phyloP scores from a whole-genome alignment of 2,113 vertebrate genomes.

The Siniperca knerii region DNA sequence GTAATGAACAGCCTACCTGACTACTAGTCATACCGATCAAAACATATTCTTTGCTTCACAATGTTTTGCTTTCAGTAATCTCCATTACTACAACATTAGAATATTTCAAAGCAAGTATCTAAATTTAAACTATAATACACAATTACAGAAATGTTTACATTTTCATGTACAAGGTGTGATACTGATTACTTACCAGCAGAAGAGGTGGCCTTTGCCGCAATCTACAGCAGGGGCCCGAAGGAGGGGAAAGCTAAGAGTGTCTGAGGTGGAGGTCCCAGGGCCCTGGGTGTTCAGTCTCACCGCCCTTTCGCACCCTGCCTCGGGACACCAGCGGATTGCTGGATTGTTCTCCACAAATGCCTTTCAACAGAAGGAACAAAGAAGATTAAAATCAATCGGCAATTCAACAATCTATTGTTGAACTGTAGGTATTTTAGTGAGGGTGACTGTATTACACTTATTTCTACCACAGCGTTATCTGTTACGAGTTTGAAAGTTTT shows the following conservation, averaged over 20 bases:
- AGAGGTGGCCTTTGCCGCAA: conserved; percentile 97
- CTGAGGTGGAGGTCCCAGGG: conserved; percentile 87
- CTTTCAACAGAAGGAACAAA: conserved; percentile 75
- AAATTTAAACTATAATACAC: background rate
- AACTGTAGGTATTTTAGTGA: background rate
- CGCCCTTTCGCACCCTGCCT: conserved; percentile 94
- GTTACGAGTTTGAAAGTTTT: background rate
- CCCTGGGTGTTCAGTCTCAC: conserved; percentile 93
- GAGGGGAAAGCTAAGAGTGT: conserved; percentile 91
- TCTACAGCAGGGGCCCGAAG: conserved; percentile 96
- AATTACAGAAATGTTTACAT: background rate
- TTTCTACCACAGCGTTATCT: background rate
- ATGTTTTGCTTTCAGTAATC: background rate
- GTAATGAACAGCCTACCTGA: background rate
- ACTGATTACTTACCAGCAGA: conserved; percentile 93
- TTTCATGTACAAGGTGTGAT: background rate
- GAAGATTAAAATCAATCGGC: background rate
- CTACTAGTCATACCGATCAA: background rate
- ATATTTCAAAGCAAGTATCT: background rate
- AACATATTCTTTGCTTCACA: background rate
- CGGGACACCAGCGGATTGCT: conserved; percentile 97
- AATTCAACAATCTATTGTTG: background rate
- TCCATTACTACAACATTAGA: background rate
- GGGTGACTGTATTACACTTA: background rate
- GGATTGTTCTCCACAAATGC: conserved; percentile 99